These are phyloP conservation scores for Conomelus anceps DNA, from an alignment of 2,888 invertebrate species.

Conservation along the genomic window DNA sequence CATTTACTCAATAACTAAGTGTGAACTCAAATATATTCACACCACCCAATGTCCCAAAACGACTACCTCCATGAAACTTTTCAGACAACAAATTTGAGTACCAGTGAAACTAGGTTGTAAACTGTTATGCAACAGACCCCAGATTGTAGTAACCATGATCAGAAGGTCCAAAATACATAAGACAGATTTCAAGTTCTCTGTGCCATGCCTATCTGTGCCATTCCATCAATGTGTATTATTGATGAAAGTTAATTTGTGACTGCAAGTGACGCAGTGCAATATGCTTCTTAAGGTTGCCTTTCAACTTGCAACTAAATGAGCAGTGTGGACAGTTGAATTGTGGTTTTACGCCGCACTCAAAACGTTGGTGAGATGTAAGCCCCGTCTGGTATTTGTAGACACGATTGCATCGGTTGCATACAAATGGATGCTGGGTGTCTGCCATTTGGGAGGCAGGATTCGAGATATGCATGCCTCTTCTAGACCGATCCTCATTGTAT, in stretches of 20 bases:
- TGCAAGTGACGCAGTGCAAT: slow-evolving; percentile 27
- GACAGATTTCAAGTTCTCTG: no score
- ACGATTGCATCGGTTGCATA: slow-evolving; percentile 31
- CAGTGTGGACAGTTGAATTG: slow-evolving; percentile 39
- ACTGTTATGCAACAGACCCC: no score
- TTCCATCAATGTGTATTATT: background rate
- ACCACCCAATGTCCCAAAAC: no score
- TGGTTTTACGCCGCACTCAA: slow-evolving; percentile 42
- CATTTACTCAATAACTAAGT: no score
- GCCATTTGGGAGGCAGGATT: no score
- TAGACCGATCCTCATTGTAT: background rate
- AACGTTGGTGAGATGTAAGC: slow-evolving; percentile 40
- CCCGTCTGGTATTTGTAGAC: slow-evolving; percentile 34
- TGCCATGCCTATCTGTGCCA: no score
- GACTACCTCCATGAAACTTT: no score
- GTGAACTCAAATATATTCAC: no score
- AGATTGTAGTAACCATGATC: no score
- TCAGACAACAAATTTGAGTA: no score
- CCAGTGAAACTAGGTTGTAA: no score
- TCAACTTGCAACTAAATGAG: slow-evolving; percentile 29
- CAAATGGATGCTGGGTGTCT: slow-evolving; percentile 35
- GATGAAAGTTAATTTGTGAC: background rate
- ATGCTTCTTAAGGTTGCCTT: slow-evolving; percentile 30
- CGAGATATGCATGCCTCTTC: slow-evolving; percentile 12
- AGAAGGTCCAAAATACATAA: no score